phyloP scores from a whole-genome alignment of 1,140 invertebrate genomes.

The Teleogryllus occipitalis region DNA sequence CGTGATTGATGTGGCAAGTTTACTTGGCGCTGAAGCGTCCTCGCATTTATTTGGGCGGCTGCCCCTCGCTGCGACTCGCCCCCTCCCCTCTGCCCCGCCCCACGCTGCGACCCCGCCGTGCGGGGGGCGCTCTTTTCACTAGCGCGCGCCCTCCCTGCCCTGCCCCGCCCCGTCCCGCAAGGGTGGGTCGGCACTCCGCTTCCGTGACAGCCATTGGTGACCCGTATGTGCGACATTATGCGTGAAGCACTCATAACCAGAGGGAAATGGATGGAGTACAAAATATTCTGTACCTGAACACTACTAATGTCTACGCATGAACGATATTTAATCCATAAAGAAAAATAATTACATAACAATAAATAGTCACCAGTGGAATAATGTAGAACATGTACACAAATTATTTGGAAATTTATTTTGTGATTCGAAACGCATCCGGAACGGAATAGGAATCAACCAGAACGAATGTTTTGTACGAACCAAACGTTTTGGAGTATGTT shows the following conservation, averaged over 20 bases:
- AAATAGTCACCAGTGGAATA: background rate
- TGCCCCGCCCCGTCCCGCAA: background rate
- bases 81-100: background rate
- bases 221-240: background rate
- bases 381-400: background rate
- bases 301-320: background rate
- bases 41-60: background rate
- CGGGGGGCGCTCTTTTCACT: too few species aligned
- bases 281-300: too few species aligned
- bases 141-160: too few species aligned
- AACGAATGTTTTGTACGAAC: background rate
- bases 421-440: background rate
- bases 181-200: too few species aligned
- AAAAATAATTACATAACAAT: background rate
- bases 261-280: background rate
- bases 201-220: background rate
- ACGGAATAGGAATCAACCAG: background rate
- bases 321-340: too few species aligned
- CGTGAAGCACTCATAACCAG: background rate
- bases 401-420: background rate
- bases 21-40: background rate
- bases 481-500: background rate
- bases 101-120: too few species aligned
- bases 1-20: background rate
- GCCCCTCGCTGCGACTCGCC: too few species aligned